phyloP scores from a whole-genome alignment of 2,888 invertebrate species.

The Apodemia zela region DNA sequence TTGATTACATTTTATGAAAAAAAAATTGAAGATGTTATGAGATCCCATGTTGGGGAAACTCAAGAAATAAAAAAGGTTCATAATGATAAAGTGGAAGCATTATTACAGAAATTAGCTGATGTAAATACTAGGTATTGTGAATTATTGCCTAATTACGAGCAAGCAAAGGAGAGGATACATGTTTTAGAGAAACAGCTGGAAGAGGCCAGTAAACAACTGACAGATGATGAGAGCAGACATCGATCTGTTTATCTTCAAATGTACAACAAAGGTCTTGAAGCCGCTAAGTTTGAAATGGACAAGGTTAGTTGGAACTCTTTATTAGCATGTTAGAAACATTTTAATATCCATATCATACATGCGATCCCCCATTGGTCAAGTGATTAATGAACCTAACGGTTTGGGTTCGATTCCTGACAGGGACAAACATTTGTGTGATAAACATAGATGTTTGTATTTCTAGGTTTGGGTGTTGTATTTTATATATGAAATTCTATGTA shows the following conservation, averaged over 20 bases:
- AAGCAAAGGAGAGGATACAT: conserved; percentile 85
- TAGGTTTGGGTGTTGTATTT: too few species aligned
- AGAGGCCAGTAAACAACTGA: conserved; percentile 83
- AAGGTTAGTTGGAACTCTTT: conserved; percentile 71
- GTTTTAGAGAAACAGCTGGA: conserved; percentile 87
- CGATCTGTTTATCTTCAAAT: conserved; percentile 89
- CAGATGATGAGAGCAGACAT: conserved; percentile 86
- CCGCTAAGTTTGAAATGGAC: conserved; percentile 86
- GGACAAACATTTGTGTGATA: too few species aligned
- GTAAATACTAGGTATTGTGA: conserved; percentile 89
- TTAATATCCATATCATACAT: too few species aligned
- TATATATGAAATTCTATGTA: too few species aligned
- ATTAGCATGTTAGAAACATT: too few species aligned
- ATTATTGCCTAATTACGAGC: conserved; percentile 86
- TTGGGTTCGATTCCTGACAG: too few species aligned
- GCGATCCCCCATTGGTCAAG: too few species aligned
- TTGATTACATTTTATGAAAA: conserved; percentile 87
- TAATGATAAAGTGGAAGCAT: conserved; percentile 88
- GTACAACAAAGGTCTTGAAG: conserved; percentile 90
- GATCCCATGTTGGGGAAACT: conserved; percentile 80
- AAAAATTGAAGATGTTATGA: conserved; percentile 87
- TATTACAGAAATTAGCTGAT: conserved; percentile 86
- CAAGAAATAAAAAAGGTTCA: conserved; percentile 88
- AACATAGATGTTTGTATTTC: too few species aligned
- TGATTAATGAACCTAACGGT: too few species aligned